phyloP scores from a whole-genome alignment of 2,888 invertebrate species.

The Zonitis immaculata region DNA sequence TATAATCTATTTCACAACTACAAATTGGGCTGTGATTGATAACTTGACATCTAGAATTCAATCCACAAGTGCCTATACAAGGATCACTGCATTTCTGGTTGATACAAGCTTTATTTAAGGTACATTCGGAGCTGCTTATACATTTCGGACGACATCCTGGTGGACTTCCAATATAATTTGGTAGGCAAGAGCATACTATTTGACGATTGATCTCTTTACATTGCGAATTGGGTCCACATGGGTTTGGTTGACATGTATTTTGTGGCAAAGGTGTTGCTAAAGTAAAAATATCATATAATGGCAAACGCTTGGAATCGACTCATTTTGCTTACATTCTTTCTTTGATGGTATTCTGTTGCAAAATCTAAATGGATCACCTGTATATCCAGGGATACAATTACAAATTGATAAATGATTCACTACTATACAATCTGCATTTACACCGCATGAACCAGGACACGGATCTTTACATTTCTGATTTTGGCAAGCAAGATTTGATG shows the following conservation, averaged over 20 bases:
- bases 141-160: slow-evolving; percentile 62
- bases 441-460: slow-evolving; percentile 69
- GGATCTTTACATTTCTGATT: slow-evolving; percentile 69
- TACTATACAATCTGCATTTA: slow-evolving; percentile 69
- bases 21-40: slow-evolving; percentile 71
- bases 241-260: slow-evolving; percentile 68
- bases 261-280: slow-evolving; percentile 26
- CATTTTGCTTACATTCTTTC: slow-evolving; percentile 37
- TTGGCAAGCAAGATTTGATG: slow-evolving; percentile 64
- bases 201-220: slow-evolving; percentile 52
- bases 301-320: background rate
- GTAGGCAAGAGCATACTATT: slow-evolving; percentile 46
- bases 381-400: slow-evolving; percentile 58
- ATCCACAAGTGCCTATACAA: slow-evolving; percentile 65
- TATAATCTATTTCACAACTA: slow-evolving; percentile 60
- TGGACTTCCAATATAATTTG: slow-evolving; percentile 40
- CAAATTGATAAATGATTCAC: slow-evolving; percentile 73
- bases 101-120: slow-evolving; percentile 60
- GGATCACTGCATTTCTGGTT: slow-evolving; percentile 66
- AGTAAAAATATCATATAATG: slow-evolving; percentile 16
- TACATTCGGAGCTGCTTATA: slow-evolving; percentile 61
- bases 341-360: slow-evolving; percentile 37
- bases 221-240: slow-evolving; percentile 73
- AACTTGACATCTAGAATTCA: slow-evolving; percentile 63
- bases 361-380: slow-evolving; percentile 55